Conservation (phyloP, 2,888 invertebrate species). For the Fabriciana adippe region DNA sequence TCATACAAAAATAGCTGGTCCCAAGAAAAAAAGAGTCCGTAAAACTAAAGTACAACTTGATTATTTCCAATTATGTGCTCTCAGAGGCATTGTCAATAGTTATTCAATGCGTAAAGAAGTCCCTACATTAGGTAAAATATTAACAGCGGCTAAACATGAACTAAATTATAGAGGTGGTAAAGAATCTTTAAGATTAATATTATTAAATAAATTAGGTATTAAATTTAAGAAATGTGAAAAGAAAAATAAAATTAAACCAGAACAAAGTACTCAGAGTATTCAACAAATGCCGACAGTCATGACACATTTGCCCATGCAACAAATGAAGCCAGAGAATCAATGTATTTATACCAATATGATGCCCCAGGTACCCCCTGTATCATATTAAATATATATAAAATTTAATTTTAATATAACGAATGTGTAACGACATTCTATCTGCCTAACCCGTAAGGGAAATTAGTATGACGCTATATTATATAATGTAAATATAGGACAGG, state of each 20-base stretch:
- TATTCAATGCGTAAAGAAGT: constrained; percentile 72
- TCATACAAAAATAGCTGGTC: constrained; percentile 72
- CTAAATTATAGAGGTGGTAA: constrained; percentile 72
- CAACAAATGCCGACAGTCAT: constrained; percentile 49
- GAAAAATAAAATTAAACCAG: constrained; percentile 70
- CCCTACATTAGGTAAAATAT: constrained; percentile 72
- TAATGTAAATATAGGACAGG: constrained; percentile 17
- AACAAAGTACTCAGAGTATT: constrained; percentile 47
- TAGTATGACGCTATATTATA: constrained; percentile 12
- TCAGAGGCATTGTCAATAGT: constrained; percentile 71
- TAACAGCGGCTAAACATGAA: constrained; percentile 69
- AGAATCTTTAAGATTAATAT: constrained; percentile 70
- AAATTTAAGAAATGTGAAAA: constrained; percentile 78
- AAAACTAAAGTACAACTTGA: constrained; percentile 76
- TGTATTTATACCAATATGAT: constrained; percentile 71
- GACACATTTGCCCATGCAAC: constrained; percentile 47
- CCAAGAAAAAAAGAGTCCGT: constrained; percentile 71
- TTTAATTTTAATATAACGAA: not conserved
- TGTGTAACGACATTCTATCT: not conserved
- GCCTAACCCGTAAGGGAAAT: constrained; percentile 20
- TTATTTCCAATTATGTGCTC: constrained; percentile 71
- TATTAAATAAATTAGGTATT: constrained; percentile 73
- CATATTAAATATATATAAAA: constrained; percentile 51
- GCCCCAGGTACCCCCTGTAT: constrained; percentile 72
- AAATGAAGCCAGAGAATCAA: constrained; percentile 66